phyloP scores from a whole-genome alignment of 92 coral and sea anemone species.

The Porites evermanni region DNA sequence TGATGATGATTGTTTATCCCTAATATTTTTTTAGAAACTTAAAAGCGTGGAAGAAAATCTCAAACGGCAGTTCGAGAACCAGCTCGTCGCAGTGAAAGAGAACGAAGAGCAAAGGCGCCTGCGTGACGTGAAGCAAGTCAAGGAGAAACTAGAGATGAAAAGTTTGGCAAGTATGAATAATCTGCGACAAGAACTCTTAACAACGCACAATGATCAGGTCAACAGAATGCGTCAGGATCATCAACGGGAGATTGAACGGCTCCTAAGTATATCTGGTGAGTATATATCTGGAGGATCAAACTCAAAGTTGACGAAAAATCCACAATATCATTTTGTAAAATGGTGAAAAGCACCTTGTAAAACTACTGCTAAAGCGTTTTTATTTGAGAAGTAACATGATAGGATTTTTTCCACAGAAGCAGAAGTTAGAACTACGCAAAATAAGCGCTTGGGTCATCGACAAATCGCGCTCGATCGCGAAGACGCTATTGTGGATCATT shows the following conservation, averaged over 20 bases:
- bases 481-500: too few species aligned
- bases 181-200: constrained; percentile 65
- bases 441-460: too few species aligned
- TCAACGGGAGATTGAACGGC: constrained; percentile 82
- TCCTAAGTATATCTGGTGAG: constrained; percentile 68
- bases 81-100: constrained; percentile 60
- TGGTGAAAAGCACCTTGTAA: too few species aligned
- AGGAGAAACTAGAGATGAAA: constrained; percentile 61
- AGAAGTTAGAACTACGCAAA: too few species aligned
- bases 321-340: too few species aligned
- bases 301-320: too few species aligned
- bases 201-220: constrained; percentile 70
- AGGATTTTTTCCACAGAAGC: too few species aligned
- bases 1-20: too few species aligned
- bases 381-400: too few species aligned
- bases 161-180: constrained; percentile 64
- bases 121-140: constrained; percentile 56
- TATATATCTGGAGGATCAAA: background rate
- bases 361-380: too few species aligned
- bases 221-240: constrained; percentile 88
- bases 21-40: constrained; percentile 54
- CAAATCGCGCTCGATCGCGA: too few species aligned
- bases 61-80: constrained; percentile 82
- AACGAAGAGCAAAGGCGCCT: constrained; percentile 67
- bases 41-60: constrained; percentile 77